These are phyloP conservation scores for Nematostella vectensis DNA, from an alignment of 92 coral and sea anemone genomes.

Conservation along the genomic window DNA sequence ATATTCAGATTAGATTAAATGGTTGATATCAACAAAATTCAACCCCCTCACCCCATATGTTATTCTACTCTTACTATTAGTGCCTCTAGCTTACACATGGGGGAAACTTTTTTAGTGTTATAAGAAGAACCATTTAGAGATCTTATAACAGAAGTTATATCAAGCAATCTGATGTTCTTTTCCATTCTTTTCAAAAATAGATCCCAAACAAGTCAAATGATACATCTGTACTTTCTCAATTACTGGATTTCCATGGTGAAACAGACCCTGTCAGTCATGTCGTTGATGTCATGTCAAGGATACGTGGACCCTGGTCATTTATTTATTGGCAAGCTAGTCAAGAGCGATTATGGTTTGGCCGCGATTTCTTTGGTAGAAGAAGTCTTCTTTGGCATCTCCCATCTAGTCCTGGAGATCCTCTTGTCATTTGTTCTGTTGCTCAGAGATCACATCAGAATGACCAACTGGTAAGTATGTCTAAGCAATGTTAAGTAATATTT, in stretches of 20 bases:
- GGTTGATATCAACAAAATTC: no score
- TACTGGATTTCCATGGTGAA: slow-evolving; percentile 8
- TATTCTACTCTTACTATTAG: no score
- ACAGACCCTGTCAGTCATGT: slow-evolving; percentile 22
- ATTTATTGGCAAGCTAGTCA: slow-evolving; percentile 75
- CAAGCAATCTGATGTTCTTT: no score
- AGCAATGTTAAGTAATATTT: no score
- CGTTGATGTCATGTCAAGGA: slow-evolving; percentile 40
- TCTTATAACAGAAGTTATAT: no score
- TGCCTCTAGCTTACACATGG: no score
- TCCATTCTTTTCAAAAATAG: no score
- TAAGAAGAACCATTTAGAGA: no score
- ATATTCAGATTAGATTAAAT: no score
- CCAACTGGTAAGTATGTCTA: background rate
- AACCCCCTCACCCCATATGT: no score
- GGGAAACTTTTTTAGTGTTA: no score
- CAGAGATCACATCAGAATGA: slow-evolving; percentile 1
- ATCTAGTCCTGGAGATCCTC: slow-evolving; percentile 38
- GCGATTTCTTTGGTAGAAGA: slow-evolving; percentile 96
- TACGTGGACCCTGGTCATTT: slow-evolving; percentile 96
- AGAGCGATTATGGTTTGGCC: slow-evolving; percentile 85
- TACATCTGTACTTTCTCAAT: slow-evolving; percentile 11
- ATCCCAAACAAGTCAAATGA: slow-evolving; percentile 16
- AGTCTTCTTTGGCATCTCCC: slow-evolving; percentile 96
- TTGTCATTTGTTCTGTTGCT: slow-evolving; percentile 73